Evolutionary conservation across 2,797 vertebrate genomes (phyloP).

Genomic region (Halcyon smyrnensis): DNA sequence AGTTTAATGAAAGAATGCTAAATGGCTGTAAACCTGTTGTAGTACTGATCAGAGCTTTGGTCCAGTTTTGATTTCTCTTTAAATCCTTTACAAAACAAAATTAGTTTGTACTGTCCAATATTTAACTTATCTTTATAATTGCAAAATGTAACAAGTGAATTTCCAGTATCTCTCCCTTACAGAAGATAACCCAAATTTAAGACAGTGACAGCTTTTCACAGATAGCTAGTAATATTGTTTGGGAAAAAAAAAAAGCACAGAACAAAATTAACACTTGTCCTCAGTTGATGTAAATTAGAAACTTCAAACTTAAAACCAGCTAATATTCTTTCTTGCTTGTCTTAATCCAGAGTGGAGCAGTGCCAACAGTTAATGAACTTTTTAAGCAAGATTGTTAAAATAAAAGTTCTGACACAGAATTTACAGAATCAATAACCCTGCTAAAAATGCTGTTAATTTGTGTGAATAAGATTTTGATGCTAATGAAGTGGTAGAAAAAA

Average conservation of each 20-base stretch:
- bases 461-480: neutral
- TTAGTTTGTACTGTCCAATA: neutral
- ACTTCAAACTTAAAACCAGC: neutral
- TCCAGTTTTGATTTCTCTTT: neutral
- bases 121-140: neutral
- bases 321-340: neutral
- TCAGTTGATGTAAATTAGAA: neutral
- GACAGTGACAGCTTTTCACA: neutral
- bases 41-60: neutral
- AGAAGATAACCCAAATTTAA: neutral
- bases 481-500: neutral
- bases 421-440: neutral
- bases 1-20: neutral
- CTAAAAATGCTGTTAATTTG: neutral
- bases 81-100: neutral
- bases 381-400: neutral
- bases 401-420: neutral
- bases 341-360: neutral
- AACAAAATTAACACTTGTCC: neutral
- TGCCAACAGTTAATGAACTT: constrained; percentile 6
- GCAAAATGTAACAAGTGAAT: neutral
- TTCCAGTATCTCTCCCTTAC: neutral
- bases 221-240: neutral
- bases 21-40: neutral
- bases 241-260: neutral